phyloP scores from a whole-genome alignment of 1,140 invertebrate species.

The Grapholita molesta region DNA sequence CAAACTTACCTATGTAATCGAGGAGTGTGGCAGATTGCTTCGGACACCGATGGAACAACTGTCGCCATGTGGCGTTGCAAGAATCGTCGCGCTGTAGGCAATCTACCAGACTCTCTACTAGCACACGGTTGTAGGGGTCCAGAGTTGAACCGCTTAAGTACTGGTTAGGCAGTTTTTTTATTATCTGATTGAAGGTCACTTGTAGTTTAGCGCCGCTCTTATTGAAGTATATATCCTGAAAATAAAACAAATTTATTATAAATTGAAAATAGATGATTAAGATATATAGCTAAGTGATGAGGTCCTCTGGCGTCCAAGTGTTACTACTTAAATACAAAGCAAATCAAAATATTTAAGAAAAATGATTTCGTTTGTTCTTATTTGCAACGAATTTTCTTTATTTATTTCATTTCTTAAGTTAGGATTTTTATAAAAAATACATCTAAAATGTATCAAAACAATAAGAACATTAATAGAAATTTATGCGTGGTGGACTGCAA shows the following conservation, averaged over 20 bases:
- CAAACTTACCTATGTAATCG: conserved; percentile 61
- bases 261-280: no score
- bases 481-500: no score
- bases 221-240: conserved; percentile 67
- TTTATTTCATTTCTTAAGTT: no score
- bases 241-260: background rate
- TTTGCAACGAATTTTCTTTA: no score
- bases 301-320: no score
- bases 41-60: conserved; percentile 61
- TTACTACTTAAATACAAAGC: no score
- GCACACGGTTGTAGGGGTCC: conserved; percentile 53
- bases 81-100: conserved; percentile 60
- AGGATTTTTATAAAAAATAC: no score
- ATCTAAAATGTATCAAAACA: no score
- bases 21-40: conserved; percentile 67
- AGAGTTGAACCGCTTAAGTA: conserved; percentile 49
- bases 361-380: no score
- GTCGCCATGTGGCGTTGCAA: conserved; percentile 67
- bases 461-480: no score
- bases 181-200: conserved; percentile 70
- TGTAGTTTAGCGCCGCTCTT: conserved; percentile 65
- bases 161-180: conserved; percentile 71
- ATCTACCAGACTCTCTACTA: conserved; percentile 56
- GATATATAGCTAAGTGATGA: no score
- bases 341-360: no score